Evolutionary conservation across 2,888 invertebrate genomes (phyloP).

Genomic region (Aelia acuminata): DNA sequence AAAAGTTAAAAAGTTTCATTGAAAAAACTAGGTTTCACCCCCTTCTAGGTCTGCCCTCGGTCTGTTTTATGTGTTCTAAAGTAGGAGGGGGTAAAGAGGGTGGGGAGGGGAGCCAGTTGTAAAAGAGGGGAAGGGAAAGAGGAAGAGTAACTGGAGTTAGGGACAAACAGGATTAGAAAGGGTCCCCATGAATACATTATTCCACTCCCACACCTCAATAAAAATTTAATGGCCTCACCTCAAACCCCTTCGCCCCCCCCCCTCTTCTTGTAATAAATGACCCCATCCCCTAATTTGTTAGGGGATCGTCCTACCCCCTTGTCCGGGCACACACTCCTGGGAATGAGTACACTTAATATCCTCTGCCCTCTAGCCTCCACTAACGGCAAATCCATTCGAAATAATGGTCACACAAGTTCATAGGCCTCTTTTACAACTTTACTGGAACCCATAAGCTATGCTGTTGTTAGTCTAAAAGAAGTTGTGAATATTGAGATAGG

Average conservation of each 20-base stretch:
- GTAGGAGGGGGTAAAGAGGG: background rate
- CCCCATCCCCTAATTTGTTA: conserved; percentile 30
- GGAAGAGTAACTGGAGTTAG: conserved; percentile 47
- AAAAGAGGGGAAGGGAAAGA: conserved; percentile 34
- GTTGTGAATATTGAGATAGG: too few species aligned
- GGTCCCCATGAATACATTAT: conserved; percentile 46
- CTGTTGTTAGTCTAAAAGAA: background rate
- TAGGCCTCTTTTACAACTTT: background rate
- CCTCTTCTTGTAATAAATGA: conserved; percentile 15
- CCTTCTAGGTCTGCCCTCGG: background rate
- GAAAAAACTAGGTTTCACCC: background rate
- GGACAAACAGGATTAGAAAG: conserved; percentile 46
- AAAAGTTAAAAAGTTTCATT: background rate
- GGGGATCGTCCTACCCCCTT: background rate
- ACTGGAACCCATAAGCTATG: too few species aligned
- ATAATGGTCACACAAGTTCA: background rate
- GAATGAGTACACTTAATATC: conserved; percentile 32
- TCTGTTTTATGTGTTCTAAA: background rate
- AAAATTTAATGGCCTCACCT: conserved; percentile 40
- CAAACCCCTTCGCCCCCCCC: background rate
- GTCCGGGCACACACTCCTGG: background rate
- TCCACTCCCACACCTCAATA: conserved; percentile 23
- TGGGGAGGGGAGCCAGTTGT: background rate
- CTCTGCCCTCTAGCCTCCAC: background rate
- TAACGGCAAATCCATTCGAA: background rate